These are phyloP conservation scores for Meteorus colon DNA, from an alignment of 2,888 invertebrate genomes.

Conservation along the genomic window DNA sequence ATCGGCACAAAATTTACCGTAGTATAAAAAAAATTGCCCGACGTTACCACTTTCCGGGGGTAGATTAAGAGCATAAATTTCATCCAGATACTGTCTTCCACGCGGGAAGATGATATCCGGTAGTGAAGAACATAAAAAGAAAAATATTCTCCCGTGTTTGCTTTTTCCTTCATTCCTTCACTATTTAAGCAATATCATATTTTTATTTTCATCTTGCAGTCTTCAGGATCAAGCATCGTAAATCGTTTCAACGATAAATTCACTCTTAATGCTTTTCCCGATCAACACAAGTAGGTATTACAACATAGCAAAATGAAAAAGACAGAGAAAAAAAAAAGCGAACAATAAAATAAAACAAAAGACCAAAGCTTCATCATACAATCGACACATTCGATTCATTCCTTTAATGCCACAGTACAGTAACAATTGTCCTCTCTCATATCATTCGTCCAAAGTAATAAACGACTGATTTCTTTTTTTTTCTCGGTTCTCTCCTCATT, in stretches of 20 bases:
- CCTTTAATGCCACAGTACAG: background rate
- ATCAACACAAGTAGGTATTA: conserved; percentile 30
- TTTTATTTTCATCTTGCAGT: conserved; percentile 22
- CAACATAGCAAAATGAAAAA: background rate
- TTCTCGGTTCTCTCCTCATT: background rate
- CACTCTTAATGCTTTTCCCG: conserved; percentile 3
- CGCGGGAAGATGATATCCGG: conserved; percentile 29
- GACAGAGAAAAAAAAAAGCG: conserved; percentile 14
- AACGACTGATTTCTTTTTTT: background rate
- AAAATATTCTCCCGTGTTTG: conserved; percentile 5
- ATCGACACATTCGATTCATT: conserved; percentile 32
- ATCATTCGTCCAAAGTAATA: conserved; percentile 6
- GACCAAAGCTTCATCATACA: conserved; percentile 27
- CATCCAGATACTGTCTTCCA: conserved; percentile 43
- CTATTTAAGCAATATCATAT: conserved; percentile 26
- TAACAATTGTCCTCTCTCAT: conserved; percentile 28
- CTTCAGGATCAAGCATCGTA: conserved; percentile 18
- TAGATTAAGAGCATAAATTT: conserved; percentile 52
- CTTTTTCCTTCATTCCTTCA: conserved; percentile 16
- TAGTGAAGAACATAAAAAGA: conserved; percentile 25
- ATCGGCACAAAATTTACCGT: conserved; percentile 40
- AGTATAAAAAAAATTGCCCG: conserved; percentile 30
- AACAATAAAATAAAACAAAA: background rate
- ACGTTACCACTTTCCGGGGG: conserved; percentile 42
- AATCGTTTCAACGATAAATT: conserved; percentile 18